Percentiles rank a stretch among this genome's conserved stretches.
Conservation (phyloP, 2,888 invertebrate genomes). For the Labia minor region DNA sequence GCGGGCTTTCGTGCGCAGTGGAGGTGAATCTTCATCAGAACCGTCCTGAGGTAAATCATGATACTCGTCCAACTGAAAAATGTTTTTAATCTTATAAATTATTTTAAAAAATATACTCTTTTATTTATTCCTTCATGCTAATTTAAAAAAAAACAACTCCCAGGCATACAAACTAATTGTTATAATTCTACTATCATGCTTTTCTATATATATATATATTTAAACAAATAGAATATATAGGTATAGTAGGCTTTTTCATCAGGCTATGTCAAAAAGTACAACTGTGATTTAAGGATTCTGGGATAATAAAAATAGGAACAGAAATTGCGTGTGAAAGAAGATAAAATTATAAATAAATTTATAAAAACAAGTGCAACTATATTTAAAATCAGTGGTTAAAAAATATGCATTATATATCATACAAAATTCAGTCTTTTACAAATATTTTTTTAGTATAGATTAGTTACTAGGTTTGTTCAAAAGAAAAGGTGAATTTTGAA, state of each 20-base stretch:
- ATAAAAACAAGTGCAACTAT: background rate
- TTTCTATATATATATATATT: too few relatives aligned
- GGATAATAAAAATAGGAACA: background rate
- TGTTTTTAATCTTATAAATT: background rate
- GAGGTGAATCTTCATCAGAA: conserved; percentile 32
- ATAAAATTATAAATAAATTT: background rate
- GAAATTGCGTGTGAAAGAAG: background rate
- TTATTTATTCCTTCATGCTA: too few relatives aligned
- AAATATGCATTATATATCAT: too few relatives aligned
- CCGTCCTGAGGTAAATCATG: conserved; percentile 37
- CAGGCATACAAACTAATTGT: background rate
- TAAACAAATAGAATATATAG: background rate
- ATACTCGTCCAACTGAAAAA: conserved; percentile 39
- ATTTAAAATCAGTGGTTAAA: background rate
- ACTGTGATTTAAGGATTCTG: background rate
- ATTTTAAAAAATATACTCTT: too few relatives aligned
- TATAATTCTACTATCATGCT: too few relatives aligned
- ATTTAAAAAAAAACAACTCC: background rate
- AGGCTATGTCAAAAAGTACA: background rate
- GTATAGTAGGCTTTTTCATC: background rate
- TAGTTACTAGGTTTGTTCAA: too few relatives aligned
- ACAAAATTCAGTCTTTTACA: too few relatives aligned
- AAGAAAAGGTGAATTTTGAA: too few relatives aligned
- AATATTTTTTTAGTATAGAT: too few relatives aligned
- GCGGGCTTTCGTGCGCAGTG: conserved; percentile 34